Conservation (phyloP, 2,113 vertebrate genomes). For the Butorides virescens region DNA sequence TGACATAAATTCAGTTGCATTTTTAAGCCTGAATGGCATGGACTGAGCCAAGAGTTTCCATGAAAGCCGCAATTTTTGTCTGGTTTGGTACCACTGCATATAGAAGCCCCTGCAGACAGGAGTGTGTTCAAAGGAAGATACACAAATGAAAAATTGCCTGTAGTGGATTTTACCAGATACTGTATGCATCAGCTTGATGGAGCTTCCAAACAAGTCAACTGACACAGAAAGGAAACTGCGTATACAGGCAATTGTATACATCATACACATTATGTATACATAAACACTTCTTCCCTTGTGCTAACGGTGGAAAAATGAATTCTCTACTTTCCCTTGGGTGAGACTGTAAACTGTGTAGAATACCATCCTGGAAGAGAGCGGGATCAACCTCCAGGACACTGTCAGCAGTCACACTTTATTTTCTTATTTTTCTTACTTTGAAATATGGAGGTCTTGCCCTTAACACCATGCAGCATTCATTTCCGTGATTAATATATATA, state of each 20-base stretch:
- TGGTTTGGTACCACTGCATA: background rate
- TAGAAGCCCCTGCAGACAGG: background rate
- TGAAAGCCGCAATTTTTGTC: background rate
- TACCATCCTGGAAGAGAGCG: background rate
- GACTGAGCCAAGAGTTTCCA: background rate
- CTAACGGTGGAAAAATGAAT: background rate
- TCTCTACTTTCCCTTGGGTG: background rate
- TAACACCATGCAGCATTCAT: background rate
- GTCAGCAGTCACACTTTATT: background rate
- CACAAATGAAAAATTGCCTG: background rate
- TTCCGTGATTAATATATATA: background rate
- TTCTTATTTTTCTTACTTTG: background rate
- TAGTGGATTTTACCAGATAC: background rate
- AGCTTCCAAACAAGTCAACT: background rate
- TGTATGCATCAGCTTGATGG: background rate
- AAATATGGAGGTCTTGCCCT: background rate
- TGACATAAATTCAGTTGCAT: background rate
- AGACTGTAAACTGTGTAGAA: background rate
- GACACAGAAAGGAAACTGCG: background rate
- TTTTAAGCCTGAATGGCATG: slow-evolving; percentile 19
- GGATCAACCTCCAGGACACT: background rate
- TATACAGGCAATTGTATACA: background rate
- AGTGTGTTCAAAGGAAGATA: background rate
- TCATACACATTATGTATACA: background rate
- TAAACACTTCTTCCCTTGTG: background rate